A percentile compares a stretch with the other conserved stretches of the same genome.
phyloP scores from a whole-genome alignment of 2,888 invertebrate genomes.

The Trichogramma evanescens region DNA sequence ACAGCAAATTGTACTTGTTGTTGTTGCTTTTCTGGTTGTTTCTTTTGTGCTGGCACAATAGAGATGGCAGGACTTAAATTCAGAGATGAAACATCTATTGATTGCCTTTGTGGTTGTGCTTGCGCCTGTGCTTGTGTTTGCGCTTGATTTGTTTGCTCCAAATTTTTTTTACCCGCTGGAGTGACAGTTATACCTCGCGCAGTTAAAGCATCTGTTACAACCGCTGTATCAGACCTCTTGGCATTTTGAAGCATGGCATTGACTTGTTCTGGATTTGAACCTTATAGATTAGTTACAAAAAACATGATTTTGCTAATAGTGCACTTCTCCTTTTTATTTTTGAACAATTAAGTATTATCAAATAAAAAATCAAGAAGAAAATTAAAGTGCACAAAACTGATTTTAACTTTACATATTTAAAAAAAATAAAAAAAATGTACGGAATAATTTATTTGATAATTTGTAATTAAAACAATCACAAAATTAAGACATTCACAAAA shows the following conservation, averaged over 20 bases:
- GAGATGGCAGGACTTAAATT: constrained; percentile 59
- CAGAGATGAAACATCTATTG: constrained; percentile 44
- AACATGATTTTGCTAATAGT: constrained; percentile 25
- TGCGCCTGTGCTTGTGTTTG: constrained; percentile 25
- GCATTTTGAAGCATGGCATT: constrained; percentile 33
- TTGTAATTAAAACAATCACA: not conserved
- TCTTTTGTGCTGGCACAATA: constrained; percentile 51
- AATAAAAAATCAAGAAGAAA: constrained; percentile 18
- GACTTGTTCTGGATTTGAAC: constrained; percentile 43
- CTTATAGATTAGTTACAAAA: constrained; percentile 35
- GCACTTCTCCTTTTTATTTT: constrained; percentile 26
- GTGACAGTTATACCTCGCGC: constrained; percentile 73
- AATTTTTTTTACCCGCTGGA: constrained; percentile 53
- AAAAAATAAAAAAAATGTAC: constrained; percentile 5
- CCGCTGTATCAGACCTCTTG: constrained; percentile 64
- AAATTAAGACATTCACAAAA: constrained; percentile 7
- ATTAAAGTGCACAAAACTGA: constrained; percentile 15
- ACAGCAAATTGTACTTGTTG: constrained; percentile 47
- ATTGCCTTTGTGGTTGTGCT: constrained; percentile 44
- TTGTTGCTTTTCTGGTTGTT: constrained; percentile 46
- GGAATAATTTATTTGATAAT: constrained; percentile 1
- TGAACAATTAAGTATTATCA: not conserved
- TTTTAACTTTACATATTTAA: constrained; percentile 1
- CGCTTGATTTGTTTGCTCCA: constrained; percentile 29
- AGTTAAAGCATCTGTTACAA: constrained; percentile 70